Evolutionary conservation across 30 jellyfish, hydroid and myxozoan genomes (phyloP), one percentile per base, ranked within the genome.

Genomic region (Aurelia aurita): DNA sequence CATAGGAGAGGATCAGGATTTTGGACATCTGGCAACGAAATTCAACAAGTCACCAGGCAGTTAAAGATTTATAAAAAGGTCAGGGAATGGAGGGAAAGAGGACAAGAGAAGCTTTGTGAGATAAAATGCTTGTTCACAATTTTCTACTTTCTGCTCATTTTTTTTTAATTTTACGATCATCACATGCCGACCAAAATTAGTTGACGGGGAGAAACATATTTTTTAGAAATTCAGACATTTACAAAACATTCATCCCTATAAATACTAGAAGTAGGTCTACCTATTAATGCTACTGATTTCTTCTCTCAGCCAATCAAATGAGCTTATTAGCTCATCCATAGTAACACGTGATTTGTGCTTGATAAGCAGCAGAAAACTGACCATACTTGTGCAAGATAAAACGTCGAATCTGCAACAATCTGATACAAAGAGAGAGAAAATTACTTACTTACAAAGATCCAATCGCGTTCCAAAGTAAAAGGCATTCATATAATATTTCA

Each of bases 271-370:
- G 29, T 5, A 53, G 3, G 21, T 31, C 7, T 66, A 83, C 93
- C 87, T 63, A 23, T 49, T 39, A 0, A 35, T 11, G 49, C 60
- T 66, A 16, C 0, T 14, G 46, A 69, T n/a, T 58, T 70, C 87
- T 13, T 47, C 58, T 46, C 44, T 70, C 12, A 83, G 81, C 93
- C 86, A 54, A 54, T 83, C 93, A 70, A 83, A 83, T 3, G 93
- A 26, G 12, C 12, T 67, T 62, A 25, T 66, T 9, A 83, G 79
- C 1, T 72, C 93, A 14, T 83, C 93, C 47, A 83, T 16, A 5
- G 87, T 39, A 44, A 44, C 93, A 3, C 69, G 81, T 5, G 73
- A 28, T 62, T 61, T 70, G 65, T 83, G 84, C 66, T 83, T 83
- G 14, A 79, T 32, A 2, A 59, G 35, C 57, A 83, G 65, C 11